Evolutionary conservation across 2,113 vertebrate species (phyloP).

Genomic region (Halcyon senegalensis): DNA sequence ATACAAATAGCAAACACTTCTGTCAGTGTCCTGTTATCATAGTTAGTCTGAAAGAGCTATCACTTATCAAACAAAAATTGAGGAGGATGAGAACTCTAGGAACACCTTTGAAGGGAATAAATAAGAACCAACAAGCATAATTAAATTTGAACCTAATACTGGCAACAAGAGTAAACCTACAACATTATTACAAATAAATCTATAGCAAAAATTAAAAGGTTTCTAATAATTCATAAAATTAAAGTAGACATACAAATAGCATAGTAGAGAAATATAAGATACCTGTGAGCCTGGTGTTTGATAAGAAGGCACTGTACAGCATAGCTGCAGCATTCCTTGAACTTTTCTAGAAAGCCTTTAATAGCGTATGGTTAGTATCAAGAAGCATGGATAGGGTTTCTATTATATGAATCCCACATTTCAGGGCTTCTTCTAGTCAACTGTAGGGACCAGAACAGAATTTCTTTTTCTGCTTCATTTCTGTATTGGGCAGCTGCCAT

Average conservation of each 20-base stretch:
- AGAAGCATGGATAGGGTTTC: background rate
- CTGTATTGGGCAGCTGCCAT: background rate
- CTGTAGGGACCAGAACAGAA: background rate
- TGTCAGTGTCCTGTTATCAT: background rate
- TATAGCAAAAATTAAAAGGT: background rate
- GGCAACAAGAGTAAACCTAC: background rate
- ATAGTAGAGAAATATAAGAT: background rate
- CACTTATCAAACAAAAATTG: background rate
- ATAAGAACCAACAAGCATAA: background rate
- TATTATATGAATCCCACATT: background rate
- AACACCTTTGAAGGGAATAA: background rate
- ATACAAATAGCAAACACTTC: background rate
- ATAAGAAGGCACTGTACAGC: background rate
- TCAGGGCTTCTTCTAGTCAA: background rate
- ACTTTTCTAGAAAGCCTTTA: background rate
- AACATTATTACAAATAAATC: background rate
- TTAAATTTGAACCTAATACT: background rate
- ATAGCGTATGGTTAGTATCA: background rate
- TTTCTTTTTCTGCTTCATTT: background rate
- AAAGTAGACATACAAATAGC: background rate
- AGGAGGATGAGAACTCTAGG: background rate
- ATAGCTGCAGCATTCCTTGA: background rate
- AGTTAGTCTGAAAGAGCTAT: background rate
- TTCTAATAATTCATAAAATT: background rate
- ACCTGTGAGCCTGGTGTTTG: background rate